These are phyloP conservation scores for Coracias cyanogaster DNA, from an alignment of 2,797 vertebrate genomes.

Conservation along the genomic window DNA sequence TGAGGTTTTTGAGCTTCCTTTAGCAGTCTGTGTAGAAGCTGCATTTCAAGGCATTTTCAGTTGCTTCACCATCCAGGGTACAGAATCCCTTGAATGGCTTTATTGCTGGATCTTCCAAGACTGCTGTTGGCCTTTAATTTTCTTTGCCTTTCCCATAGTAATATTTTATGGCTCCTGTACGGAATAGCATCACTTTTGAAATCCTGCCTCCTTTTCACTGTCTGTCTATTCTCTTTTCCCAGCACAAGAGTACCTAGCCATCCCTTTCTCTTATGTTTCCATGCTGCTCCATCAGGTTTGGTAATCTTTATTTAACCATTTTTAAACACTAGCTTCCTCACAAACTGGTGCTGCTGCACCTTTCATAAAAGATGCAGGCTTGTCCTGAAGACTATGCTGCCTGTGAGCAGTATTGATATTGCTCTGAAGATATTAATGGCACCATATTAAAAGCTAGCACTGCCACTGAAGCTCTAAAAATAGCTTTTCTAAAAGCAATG, in stretches of 20 bases:
- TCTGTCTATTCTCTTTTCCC: not conserved
- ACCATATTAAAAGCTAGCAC: not conserved
- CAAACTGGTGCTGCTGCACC: not conserved
- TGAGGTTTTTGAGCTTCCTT: not conserved
- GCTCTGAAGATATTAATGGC: not conserved
- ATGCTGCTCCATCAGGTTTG: not conserved
- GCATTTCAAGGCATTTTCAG: not conserved
- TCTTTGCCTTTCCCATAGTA: not conserved
- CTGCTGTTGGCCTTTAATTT: not conserved
- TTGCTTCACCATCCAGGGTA: not conserved
- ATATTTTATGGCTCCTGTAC: not conserved
- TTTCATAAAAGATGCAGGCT: not conserved
- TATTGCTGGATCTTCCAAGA: not conserved
- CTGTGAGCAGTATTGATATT: not conserved
- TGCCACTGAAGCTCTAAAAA: not conserved
- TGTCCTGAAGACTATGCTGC: not conserved
- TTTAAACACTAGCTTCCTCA: not conserved
- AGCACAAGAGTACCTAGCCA: not conserved
- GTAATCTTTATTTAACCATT: not conserved
- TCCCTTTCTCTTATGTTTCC: not conserved
- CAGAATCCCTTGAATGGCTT: not conserved
- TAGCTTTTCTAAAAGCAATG: not conserved
- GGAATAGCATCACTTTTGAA: not conserved
- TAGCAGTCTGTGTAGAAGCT: not conserved
- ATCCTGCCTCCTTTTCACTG: not conserved